Conservation (phyloP, 2,797 vertebrate species). For the Huso huso region DNA sequence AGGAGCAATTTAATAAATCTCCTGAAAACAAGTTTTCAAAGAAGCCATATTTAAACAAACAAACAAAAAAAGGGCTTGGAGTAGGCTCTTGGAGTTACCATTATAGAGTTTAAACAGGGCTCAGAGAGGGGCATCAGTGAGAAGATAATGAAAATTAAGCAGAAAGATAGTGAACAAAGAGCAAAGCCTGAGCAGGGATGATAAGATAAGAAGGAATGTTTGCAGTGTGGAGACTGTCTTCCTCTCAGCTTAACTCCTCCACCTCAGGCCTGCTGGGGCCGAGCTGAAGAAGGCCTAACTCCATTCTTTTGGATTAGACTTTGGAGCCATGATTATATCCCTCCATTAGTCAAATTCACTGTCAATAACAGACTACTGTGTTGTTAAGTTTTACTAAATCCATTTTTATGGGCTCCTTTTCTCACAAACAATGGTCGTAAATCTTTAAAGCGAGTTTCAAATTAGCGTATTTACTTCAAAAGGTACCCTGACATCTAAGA, state of each 20-base stretch:
- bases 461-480: too few relatives aligned
- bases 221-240: neutral
- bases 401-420: neutral
- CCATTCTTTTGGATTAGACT: neutral
- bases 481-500: too few relatives aligned
- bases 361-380: neutral
- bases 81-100: neutral
- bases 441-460: neutral
- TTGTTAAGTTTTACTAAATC: neutral
- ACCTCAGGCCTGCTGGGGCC: neutral
- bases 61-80: too few relatives aligned
- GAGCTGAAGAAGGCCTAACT: neutral
- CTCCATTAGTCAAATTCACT: neutral
- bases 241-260: neutral
- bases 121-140: neutral
- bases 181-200: neutral
- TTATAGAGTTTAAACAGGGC: neutral
- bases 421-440: neutral
- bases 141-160: neutral
- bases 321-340: neutral
- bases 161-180: neutral
- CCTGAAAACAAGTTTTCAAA: too few relatives aligned
- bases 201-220: constrained; percentile 4
- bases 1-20: too few relatives aligned
- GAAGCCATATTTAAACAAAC: too few relatives aligned